Base-by-base conservation (phyloP, 2,888 invertebrate species). In the Cephonodes hylas region DNA sequence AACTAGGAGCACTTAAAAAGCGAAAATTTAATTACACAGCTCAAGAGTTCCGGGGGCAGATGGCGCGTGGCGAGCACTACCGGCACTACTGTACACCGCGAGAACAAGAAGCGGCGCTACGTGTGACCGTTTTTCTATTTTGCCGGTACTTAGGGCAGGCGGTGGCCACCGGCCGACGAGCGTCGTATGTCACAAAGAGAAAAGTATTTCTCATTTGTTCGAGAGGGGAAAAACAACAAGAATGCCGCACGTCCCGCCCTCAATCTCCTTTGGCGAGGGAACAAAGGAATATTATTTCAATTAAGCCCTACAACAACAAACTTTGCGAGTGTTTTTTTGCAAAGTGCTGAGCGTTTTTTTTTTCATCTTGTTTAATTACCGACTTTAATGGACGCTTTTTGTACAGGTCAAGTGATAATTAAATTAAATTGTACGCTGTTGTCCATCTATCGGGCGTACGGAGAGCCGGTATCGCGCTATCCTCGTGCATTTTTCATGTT, bases 211-310 rank as follows among this genome's bases (percentile, higher is more conserved):
- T 86, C 88, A 86, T 88, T 87, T 85, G 80, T 73, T 77, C 74
- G 71, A 74, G 77, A 81, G 77, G 73, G 79, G 80, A 80, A 85
- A 86, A 86, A 84, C 83, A 85, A 83, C 80, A 80, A 84, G 79
- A 83, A 84, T 77, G 75, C 78, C 77, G 72, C 81, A 80, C 81
- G 83, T 79, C 76, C 83, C 83, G 72, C 76, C 82, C 83, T 80
- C 84, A 83, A 87, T 87, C 86, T 86, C 82, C 81, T 84, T 82
- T 84, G 79, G 81, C 79, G 77, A 75, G 76, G 71, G 79, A 78
- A 86, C 86, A 86, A 85, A 86, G 84, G 83, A 86, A 87, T 88
- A 86, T 88, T 86, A 87, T 88, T 87, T 87, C 86, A 88, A 89
- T 88, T 88, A 86, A 83, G 81, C 79, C 69, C 75, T 68, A 75